Percentiles rank a stretch among this genome's conserved stretches.
These are phyloP conservation scores for Sycophaga agraensis DNA, from an alignment of 1,140 invertebrate species.

Conservation along the genomic window DNA sequence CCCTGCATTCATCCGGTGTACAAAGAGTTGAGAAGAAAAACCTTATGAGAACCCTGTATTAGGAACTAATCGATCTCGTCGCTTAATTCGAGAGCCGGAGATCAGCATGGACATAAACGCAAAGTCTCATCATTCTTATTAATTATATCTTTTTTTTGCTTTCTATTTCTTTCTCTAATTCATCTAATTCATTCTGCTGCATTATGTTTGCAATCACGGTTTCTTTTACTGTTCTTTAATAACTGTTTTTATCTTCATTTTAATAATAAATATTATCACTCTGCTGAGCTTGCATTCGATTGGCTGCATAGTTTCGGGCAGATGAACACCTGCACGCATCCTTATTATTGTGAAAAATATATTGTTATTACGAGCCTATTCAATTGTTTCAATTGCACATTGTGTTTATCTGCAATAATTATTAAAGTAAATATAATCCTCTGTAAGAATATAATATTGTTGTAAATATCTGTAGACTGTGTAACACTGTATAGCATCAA, in stretches of 20 bases:
- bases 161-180: conserved; percentile 17
- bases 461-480: conserved; percentile 62
- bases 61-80: conserved; percentile 29
- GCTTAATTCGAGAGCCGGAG: conserved; percentile 14
- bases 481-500: conserved; percentile 61
- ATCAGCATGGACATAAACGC: conserved; percentile 20
- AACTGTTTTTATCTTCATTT: conserved; percentile 40
- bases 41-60: conserved; percentile 27
- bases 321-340: conserved; percentile 39
- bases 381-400: conserved; percentile 52
- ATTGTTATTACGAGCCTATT: conserved; percentile 38
- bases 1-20: conserved; percentile 11
- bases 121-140: conserved; percentile 34
- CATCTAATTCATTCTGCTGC: conserved; percentile 51
- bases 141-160: conserved; percentile 36
- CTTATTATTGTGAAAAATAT: conserved; percentile 53
- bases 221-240: conserved; percentile 38
- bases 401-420: conserved; percentile 52
- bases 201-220: conserved; percentile 54
- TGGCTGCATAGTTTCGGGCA: conserved; percentile 53
- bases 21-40: conserved; percentile 23
- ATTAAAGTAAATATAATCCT: conserved; percentile 60
- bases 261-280: conserved; percentile 58
- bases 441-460: conserved; percentile 61
- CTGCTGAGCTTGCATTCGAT: conserved; percentile 53